Base-by-base conservation (phyloP, 2,113 vertebrate species). In the Pelodiscus sinensis region DNA sequence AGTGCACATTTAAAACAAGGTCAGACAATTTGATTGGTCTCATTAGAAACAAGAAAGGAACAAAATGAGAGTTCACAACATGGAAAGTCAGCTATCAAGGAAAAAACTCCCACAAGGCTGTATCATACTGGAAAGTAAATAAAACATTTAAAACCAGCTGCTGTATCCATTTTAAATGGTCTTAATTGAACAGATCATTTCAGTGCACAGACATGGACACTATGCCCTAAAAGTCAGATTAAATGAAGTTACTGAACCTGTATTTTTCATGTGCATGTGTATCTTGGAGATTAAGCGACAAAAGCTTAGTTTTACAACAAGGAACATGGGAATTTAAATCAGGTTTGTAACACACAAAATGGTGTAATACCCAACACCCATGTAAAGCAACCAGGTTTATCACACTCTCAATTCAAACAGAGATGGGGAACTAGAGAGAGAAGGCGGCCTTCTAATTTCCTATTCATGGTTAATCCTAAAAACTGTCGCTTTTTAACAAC, bases 321-420 rank as follows among this genome's bases (percentile, higher is more conserved):
- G 65, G 16, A 15, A 35, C 19, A 5, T 35, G 9, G 31, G 31
- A 31, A 71, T 31, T 16, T 71, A 71, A 71, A 35, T 21, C 19
- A 21, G 19, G 3, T 71, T 71, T 21, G 3, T 21, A 68, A 71
- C 9, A 65, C 11, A 68, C 9, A n/a, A 6, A 71, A 35, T 18
- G 35, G 31, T 68, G n/a, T 35, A 71, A 71, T 71, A 35, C n/a
- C 18, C 2, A 8, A 71, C 9, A 71, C 8, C 16, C n/a, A 35
- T 35, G 65, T 35, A 15, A 21, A 21, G 65, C n/a, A 21, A 31
- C 35, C 38, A 79, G 6, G 1, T 68, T n/a, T 57, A 27, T 9
- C 62, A 11, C 0, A 79, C 75, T 81, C 84, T 11, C n/a, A 78
- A 19, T 81, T 60, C 0, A 54, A 2, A 68, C 18, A 80, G 68